Percentiles rank a stretch among this genome's conserved stretches.
Evolutionary conservation across 2,113 vertebrate species (phyloP).

Genomic region (Nothoprocta pentlandii): DNA sequence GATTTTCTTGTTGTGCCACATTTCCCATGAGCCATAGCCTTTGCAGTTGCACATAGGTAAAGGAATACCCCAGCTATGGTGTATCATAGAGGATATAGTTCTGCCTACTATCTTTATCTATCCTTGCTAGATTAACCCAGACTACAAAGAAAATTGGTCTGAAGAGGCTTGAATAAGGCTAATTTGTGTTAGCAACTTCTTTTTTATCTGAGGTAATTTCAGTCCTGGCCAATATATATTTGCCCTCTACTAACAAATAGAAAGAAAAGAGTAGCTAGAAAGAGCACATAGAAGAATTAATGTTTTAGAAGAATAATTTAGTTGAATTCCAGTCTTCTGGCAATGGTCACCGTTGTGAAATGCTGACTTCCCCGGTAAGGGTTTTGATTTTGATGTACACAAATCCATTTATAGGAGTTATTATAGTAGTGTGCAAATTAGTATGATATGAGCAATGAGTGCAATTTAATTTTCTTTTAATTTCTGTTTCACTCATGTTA

Average conservation of each 20-base stretch:
- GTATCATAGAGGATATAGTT: not conserved
- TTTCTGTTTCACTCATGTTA: not conserved
- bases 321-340: not conserved
- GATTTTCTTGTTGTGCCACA: not conserved
- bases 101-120: not conserved
- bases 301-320: not conserved
- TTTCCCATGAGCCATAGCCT: not conserved
- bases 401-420: not conserved
- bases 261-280: not conserved
- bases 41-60: not conserved
- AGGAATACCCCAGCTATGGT: not conserved
- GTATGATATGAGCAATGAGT: not conserved
- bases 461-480: slow-evolving; percentile 7
- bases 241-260: not conserved
- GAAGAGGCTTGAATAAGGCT: not conserved
- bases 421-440: not conserved
- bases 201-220: not conserved
- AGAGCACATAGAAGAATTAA: not conserved
- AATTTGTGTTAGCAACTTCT: not conserved
- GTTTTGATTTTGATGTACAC: not conserved
- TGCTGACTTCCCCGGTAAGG: not conserved
- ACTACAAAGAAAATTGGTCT: not conserved
- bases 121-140: not conserved
- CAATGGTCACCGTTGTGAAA: not conserved
- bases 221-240: not conserved